A percentile compares a stretch with the other conserved stretches of the same genome.
phyloP scores from a whole-genome alignment of 2,888 invertebrate species.

The Leptinotarsa tumamoca region DNA sequence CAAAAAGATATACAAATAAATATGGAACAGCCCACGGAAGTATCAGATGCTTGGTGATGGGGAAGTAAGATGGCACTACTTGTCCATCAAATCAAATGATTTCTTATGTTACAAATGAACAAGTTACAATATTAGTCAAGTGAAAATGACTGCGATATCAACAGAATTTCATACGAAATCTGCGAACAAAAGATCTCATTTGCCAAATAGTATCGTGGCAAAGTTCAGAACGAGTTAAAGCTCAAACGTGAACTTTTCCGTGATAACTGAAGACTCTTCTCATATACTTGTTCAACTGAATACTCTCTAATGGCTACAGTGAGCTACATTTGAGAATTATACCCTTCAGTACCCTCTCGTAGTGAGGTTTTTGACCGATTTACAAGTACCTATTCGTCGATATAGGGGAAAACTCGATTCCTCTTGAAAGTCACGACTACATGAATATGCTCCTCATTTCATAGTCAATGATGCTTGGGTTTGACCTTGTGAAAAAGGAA shows the following conservation, averaged over 20 bases:
- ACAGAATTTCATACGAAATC: neutral
- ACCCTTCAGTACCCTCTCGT: conserved; percentile 36
- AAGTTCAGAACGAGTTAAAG: neutral
- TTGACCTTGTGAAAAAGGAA: neutral
- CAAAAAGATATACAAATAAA: too few species aligned
- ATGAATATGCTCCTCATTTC: neutral
- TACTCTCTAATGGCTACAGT: conserved; percentile 51
- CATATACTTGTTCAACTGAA: conserved; percentile 46
- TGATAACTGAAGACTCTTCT: conserved; percentile 30
- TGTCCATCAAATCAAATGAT: too few species aligned
- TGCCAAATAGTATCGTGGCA: neutral
- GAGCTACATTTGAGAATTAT: conserved; percentile 51
- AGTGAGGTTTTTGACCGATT: conserved; percentile 39
- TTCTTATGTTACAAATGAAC: too few species aligned
- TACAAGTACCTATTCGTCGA: conserved; percentile 29
- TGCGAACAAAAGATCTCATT: neutral
- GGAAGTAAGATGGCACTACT: too few species aligned
- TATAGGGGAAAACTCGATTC: neutral
- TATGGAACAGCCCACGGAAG: too few species aligned
- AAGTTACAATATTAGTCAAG: too few species aligned
- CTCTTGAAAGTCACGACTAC: conserved; percentile 12
- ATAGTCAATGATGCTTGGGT: neutral
- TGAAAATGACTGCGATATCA: too few species aligned
- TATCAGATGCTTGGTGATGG: too few species aligned
- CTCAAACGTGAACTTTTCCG: conserved; percentile 33